These are phyloP conservation scores for Oenanthe oenanthe DNA, from an alignment of 2,113 vertebrate genomes.

Conservation along the genomic window DNA sequence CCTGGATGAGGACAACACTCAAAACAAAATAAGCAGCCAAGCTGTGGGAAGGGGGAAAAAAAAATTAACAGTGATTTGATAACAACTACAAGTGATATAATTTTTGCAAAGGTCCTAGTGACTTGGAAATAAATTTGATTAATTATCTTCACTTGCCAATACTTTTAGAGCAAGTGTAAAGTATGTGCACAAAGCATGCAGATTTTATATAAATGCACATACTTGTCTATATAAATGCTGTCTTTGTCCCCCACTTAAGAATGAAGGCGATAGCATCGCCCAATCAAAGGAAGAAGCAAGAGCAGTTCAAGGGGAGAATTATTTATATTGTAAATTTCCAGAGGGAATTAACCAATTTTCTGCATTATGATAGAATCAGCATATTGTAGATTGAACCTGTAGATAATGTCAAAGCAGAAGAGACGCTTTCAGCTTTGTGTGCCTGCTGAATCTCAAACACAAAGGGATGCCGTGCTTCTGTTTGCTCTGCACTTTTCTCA, in stretches of 20 bases:
- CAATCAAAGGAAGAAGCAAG: constrained; percentile 82
- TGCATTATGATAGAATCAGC: constrained; percentile 92
- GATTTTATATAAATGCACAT: constrained; percentile 42
- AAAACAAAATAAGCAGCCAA: background rate
- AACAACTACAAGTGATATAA: background rate
- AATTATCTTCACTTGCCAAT: background rate
- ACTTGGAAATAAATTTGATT: background rate
- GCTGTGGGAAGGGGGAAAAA: accelerated
- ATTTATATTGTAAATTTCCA: constrained; percentile 85
- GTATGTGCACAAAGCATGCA: background rate
- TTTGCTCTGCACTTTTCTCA: constrained; percentile 68
- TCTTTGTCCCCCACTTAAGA: constrained; percentile 57
- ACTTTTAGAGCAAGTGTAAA: background rate
- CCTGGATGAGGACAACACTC: accelerated
- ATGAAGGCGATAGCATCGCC: constrained; percentile 87
- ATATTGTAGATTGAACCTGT: constrained; percentile 84
- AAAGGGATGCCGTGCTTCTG: constrained; percentile 52
- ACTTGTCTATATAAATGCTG: constrained; percentile 17
- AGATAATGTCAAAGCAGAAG: constrained; percentile 81
- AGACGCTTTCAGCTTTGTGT: constrained; percentile 61
- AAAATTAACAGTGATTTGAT: background rate
- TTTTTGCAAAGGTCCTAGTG: background rate
- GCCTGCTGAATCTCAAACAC: constrained; percentile 77
- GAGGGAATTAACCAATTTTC: constrained; percentile 89
- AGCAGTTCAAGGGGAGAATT: constrained; percentile 89